Percentiles rank a stretch among this genome's conserved stretches.
Evolutionary conservation across 1,140 invertebrate species (phyloP).

Genomic region (Sarcophaga peregrina): DNA sequence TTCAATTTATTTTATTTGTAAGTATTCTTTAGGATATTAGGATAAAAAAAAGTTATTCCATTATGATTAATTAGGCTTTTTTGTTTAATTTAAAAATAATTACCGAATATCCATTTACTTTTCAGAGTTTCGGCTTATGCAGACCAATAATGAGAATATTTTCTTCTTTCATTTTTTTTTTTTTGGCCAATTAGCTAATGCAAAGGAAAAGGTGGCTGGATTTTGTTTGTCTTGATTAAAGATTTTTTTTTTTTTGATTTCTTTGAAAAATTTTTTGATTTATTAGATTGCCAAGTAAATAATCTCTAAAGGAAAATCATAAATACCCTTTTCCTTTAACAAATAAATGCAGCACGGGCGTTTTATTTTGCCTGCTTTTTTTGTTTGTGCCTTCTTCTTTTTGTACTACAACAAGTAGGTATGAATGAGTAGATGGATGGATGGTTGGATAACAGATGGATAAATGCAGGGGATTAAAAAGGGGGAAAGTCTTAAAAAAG

Average conservation of each 20-base stretch:
- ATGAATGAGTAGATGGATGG: background rate
- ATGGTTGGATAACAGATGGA: too few species aligned
- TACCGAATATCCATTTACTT: background rate
- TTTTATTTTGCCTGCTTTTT: too few species aligned
- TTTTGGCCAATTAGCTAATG: constrained; percentile 31
- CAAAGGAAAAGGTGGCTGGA: background rate
- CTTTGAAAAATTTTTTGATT: constrained; percentile 23
- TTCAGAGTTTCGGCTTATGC: background rate
- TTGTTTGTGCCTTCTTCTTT: background rate
- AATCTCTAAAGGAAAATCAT: constrained; percentile 28
- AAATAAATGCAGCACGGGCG: background rate
- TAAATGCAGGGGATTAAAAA: background rate
- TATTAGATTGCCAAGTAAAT: constrained; percentile 35
- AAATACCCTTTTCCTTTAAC: constrained; percentile 9
- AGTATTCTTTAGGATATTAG: background rate
- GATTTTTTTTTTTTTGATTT: background rate
- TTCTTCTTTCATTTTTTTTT: too few species aligned
- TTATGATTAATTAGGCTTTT: background rate
- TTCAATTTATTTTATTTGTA: background rate
- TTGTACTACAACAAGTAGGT: background rate
- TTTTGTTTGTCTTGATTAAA: constrained; percentile 1
- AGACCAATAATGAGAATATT: constrained; percentile 19
- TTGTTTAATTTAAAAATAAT: constrained; percentile 15
- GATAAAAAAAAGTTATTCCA: background rate
- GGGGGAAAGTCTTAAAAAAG: background rate